Evolutionary conservation across 2,888 invertebrate species (phyloP), one percentile per base, ranked within the genome.

Genomic region (Cantharis rufa): DNA sequence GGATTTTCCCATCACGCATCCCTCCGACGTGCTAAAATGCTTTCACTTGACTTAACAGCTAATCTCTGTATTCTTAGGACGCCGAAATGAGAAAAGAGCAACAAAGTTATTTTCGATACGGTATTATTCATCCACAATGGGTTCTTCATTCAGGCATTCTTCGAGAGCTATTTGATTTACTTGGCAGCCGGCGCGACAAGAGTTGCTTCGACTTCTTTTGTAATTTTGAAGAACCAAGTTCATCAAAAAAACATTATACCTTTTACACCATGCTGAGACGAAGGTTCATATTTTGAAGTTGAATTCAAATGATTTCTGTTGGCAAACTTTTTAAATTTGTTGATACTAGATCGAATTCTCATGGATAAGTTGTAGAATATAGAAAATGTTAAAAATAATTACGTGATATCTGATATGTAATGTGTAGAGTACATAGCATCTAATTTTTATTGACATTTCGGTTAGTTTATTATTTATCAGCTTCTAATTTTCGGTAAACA

Each of bases 121-220:
- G 69, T 64, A 69, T 71, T 78, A 32, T 75, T 64, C 27, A 28
- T 16, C 69, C 71, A 79, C 79, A 79, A 79, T 78, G 70, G 48
- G 61, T 69, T 18, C 70, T 71, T 79, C 82, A 81, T 82, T 81
- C 82, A 81, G 77, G 64, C 64, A 66, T 18, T 21, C 64, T 66
- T 66, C n/a, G 21, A 66, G 5, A 66, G 21, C 24, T 66, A 66
- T 66, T 66, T 66, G 64, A 66, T 66, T 66, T 66, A 66, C 64
- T 66, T 21, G 64, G 64, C 64, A 66, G 64, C 64, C 64, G 64
- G 64, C 64, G 64, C 18, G 64, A 66, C 64, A 66, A 66, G 64
- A 66, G 64, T 66, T 66, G 64, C 21, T 66, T 66, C 64, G 24
- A 18, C 64, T 66, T 66, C 64, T 66, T 66, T 66, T 66, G 64